These are phyloP conservation scores for Dicerorhinus sumatrensis DNA, from an alignment of 2,113 vertebrate species.

Conservation along the genomic window DNA sequence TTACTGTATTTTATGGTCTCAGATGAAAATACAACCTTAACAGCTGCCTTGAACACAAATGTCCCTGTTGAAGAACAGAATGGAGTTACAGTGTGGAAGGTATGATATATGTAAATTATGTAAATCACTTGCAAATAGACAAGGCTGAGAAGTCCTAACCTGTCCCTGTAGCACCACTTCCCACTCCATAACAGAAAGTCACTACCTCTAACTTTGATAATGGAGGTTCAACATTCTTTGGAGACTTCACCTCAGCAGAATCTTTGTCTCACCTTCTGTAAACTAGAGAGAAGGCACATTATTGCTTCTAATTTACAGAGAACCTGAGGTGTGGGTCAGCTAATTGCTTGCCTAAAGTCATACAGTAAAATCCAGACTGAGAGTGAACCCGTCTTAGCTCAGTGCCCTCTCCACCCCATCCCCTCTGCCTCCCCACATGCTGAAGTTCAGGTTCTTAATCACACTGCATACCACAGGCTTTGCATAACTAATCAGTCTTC, in stretches of 20 bases:
- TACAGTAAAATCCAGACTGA: neutral
- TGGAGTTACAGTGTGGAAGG: neutral
- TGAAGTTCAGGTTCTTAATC: conserved; percentile 21
- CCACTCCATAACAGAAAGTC: neutral
- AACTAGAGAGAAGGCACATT: neutral
- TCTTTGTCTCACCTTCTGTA: neutral
- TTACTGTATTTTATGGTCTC: neutral
- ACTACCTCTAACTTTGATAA: neutral
- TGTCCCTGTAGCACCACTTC: neutral
- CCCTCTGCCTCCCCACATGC: neutral
- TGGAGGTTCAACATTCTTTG: neutral
- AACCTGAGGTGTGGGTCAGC: neutral
- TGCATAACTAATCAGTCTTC: conserved; percentile 19
- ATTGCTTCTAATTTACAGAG: neutral
- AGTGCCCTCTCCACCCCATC: neutral
- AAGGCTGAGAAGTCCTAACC: neutral
- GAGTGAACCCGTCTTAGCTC: neutral
- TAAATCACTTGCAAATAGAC: neutral
- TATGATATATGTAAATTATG: neutral
- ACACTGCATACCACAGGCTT: neutral
- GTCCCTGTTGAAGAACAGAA: neutral
- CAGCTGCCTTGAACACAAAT: neutral
- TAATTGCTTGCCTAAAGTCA: neutral
- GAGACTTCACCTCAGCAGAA: neutral
- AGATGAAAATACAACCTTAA: neutral